phyloP scores from a whole-genome alignment of 2,888 invertebrate species.

The Emesis russula region DNA sequence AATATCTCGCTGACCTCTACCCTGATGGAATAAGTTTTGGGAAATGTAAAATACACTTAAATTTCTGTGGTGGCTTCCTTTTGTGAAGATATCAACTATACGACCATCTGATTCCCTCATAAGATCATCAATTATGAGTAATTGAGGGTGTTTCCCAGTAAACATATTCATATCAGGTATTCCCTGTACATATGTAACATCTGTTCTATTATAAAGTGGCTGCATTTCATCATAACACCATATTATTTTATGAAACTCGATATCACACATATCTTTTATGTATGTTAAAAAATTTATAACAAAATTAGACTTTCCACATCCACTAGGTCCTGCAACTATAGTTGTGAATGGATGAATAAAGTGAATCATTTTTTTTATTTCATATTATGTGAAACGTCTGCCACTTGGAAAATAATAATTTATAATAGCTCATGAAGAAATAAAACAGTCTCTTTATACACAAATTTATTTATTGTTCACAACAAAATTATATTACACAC shows the following conservation, averaged over 20 bases:
- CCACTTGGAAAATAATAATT: not conserved
- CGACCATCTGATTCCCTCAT: conserved; percentile 88
- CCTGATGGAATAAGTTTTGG: conserved; percentile 37
- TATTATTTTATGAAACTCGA: conserved; percentile 46
- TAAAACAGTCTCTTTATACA: not conserved
- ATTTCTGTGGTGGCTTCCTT: conserved; percentile 40
- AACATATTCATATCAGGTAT: conserved; percentile 87
- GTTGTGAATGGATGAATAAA: conserved; percentile 78
- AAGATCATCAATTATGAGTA: conserved; percentile 88
- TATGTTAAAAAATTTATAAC: conserved; percentile 61
- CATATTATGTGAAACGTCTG: not conserved
- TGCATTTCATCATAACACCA: conserved; percentile 79
- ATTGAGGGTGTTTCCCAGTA: conserved; percentile 76
- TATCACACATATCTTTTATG: conserved; percentile 51
- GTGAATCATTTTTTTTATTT: conserved; percentile 52
- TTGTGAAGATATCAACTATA: conserved; percentile 65
- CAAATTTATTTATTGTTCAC: not conserved
- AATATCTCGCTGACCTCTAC: not conserved
- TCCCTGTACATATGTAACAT: conserved; percentile 84
- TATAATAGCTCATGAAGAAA: not conserved
- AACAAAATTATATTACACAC: not conserved
- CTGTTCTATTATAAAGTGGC: conserved; percentile 76
- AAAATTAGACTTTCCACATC: conserved; percentile 82
- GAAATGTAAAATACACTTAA: conserved; percentile 39
- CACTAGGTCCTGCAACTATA: conserved; percentile 75